Percentiles rank a stretch among this genome's conserved stretches.
phyloP scores from a whole-genome alignment of 2,113 vertebrate species.

The Fregetta grallaria region DNA sequence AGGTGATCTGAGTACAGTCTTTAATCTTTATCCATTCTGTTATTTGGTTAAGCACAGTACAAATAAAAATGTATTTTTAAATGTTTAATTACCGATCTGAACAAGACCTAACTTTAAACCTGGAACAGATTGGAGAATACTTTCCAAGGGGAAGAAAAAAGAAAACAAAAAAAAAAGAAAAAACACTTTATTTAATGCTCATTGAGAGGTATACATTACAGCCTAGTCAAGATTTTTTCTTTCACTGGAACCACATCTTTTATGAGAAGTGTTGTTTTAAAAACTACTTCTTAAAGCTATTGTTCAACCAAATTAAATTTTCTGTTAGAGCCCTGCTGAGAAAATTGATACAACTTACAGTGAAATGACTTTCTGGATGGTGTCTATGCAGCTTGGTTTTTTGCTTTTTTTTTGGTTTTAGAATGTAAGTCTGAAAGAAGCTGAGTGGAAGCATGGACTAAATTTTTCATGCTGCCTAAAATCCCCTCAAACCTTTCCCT shows the following conservation, averaged over 20 bases:
- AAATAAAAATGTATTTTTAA: neutral
- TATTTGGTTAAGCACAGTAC: neutral
- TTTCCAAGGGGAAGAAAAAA: accelerated
- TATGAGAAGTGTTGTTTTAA: neutral
- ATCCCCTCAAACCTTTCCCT: neutral
- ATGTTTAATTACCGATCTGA: neutral
- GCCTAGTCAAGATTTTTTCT: neutral
- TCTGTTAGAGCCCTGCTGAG: neutral
- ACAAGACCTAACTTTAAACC: neutral
- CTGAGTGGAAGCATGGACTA: neutral
- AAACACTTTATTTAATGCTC: neutral
- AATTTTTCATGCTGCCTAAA: neutral
- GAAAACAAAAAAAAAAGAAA: neutral
- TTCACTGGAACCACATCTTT: neutral
- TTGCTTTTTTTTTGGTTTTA: neutral
- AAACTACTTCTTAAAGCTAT: neutral
- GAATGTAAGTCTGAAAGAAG: neutral
- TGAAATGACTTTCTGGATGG: neutral
- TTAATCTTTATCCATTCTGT: neutral
- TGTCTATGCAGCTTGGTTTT: neutral
- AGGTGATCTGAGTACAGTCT: neutral
- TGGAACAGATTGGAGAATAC: neutral
- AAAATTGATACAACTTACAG: neutral
- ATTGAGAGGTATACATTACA: neutral
- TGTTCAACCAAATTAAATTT: neutral